Evolutionary conservation across 2,888 invertebrate genomes (phyloP), one percentile per base, ranked within the genome.

Genomic region (Microctonus aethiopoides): DNA sequence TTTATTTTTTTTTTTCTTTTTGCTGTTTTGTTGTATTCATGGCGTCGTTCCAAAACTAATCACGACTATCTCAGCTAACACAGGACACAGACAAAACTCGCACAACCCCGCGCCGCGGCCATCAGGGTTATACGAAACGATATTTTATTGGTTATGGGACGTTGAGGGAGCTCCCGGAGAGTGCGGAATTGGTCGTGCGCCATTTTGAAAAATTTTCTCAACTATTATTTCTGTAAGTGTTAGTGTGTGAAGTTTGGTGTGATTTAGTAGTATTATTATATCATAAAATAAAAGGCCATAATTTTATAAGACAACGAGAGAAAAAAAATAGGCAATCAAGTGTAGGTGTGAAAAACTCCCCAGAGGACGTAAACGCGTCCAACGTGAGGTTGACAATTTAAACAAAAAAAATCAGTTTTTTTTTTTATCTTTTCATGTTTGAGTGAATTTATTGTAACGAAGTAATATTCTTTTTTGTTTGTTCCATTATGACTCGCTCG

Each of bases 161-260:
- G 72, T 70, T 73, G 70, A 68, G 69, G 72, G 68, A 61, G 70
- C 68, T 71, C 72, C 72, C 68, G 61, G 62, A 66, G 62, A 62
- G 71, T 71, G 71, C 66, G 71, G 56, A 68, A 64, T 67, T 56
- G 32, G 57, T 66, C 72, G 72, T 67, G 84, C 85, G 85, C 85
- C 85, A 85, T 85, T 85, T 85, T 85, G 84, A 84, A 85, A 85
- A 85, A 83, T 84, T 83, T 80, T 68, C 74, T 70, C 72, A 26
- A 56, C 75, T 75, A 76, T 76, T 76, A 76, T 76, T 75, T 76
- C 74, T 68, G 75, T 76, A 71, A 73, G 72, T 72, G 74, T 63
- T 65, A 68, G 66, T 72, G 46, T 46, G 46, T 20, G 9, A 46
- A 46, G 16, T 16, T 46, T 46, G 61, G 70, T 67, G 61, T 67